A percentile compares a stretch with the other conserved stretches of the same genome.
phyloP scores from a whole-genome alignment of 2,888 invertebrate species.

The Tipula vernalis region DNA sequence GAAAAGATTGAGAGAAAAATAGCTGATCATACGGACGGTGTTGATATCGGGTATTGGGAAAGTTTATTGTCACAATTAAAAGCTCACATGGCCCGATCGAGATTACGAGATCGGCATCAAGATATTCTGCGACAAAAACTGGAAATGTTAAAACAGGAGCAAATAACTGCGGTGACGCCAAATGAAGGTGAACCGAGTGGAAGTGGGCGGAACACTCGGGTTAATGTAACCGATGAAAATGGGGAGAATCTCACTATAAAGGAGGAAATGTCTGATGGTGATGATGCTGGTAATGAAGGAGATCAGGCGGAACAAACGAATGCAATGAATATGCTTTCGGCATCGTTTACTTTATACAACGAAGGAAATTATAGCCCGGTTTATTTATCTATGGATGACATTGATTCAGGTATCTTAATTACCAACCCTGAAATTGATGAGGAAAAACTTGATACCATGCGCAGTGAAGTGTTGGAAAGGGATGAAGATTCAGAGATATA shows the following conservation, averaged over 20 bases:
- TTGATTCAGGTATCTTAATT: constrained; percentile 59
- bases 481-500: constrained; percentile 12
- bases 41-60: constrained; percentile 98
- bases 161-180: constrained; percentile 33
- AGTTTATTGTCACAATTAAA: constrained; percentile 87
- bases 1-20: constrained; percentile 79
- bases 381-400: constrained; percentile 45
- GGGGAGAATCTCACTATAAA: constrained; percentile 8
- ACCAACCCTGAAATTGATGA: constrained; percentile 63
- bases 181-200: constrained; percentile 30
- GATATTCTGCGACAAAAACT: constrained; percentile 78
- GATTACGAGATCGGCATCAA: constrained; percentile 86
- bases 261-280: constrained; percentile 11
- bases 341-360: constrained; percentile 55
- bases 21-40: constrained; percentile 68
- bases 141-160: constrained; percentile 77
- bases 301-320: constrained; percentile 13
- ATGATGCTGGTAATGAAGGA: constrained; percentile 7
- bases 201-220: constrained; percentile 25
- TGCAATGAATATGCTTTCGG: constrained; percentile 22
- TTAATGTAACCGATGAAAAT: constrained; percentile 24
- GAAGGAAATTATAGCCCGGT: constrained; percentile 77
- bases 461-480: constrained; percentile 26
- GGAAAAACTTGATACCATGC: constrained; percentile 57
- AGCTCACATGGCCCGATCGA: constrained; percentile 87